phyloP scores from a whole-genome alignment of 2,797 vertebrate genomes.

The Enteromius mattozi region DNA sequence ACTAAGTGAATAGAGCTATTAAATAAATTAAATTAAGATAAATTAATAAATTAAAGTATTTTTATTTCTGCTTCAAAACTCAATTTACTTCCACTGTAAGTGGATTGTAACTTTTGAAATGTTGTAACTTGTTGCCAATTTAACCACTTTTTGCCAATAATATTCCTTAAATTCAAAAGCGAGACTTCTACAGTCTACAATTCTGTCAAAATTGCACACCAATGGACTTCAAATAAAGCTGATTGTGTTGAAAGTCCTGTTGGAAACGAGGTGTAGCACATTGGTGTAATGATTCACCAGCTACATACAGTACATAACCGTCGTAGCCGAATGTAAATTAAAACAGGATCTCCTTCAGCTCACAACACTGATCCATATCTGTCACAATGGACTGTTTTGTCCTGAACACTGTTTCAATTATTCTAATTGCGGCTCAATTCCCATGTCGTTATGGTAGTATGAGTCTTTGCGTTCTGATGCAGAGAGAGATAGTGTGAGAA shows the following conservation, averaged over 20 bases:
- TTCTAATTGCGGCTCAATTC: constrained; percentile 56
- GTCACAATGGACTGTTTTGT: constrained; percentile 49
- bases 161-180: background rate
- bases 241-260: too few species aligned
- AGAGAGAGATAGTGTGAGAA: constrained; percentile 56
- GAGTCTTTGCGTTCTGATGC: constrained; percentile 54
- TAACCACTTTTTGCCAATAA: background rate
- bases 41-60: too few species aligned
- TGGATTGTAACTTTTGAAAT: background rate
- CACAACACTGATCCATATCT: constrained; percentile 59
- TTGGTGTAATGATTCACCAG: constrained; percentile 41
- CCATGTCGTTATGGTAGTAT: constrained; percentile 58
- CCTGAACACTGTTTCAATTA: constrained; percentile 56
- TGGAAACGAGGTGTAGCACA: constrained; percentile 40
- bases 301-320: constrained; percentile 27
- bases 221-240: too few species aligned
- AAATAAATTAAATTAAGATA: too few species aligned
- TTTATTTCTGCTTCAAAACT: background rate
- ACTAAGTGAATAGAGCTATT: background rate
- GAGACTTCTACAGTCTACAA: background rate
- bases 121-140: background rate
- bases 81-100: background rate
- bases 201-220: too few species aligned
- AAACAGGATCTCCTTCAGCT: constrained; percentile 49
- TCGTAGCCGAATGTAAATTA: constrained; percentile 46